Evolutionary conservation across 2,888 invertebrate genomes (phyloP), one percentile per base, ranked within the genome.

Genomic region (Caenorhabditis angaria): DNA sequence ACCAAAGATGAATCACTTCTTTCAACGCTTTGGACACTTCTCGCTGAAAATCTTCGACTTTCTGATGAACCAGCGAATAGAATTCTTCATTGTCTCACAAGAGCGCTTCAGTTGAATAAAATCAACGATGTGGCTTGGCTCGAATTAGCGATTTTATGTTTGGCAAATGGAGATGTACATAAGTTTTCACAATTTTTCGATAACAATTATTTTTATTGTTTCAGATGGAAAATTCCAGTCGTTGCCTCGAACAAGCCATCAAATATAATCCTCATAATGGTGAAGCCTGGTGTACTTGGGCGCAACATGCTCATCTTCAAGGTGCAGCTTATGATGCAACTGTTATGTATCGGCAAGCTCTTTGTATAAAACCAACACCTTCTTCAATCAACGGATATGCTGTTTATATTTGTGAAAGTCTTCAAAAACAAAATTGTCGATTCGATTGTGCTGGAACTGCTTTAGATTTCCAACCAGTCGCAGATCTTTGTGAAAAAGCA

Each of bases 241-340:
- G 59, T 10, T 53, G 63, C 1, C 55, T 77, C 20, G 80, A 80
- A 50, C 70, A 65, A 22, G 55, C 69, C 1, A 60, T 80, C 61
- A 77, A 76, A 25, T 68, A 71, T 65, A 72, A 80, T 57, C 77
- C 80, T n/a, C 66, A 78, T 27, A 76, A 70, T 61, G 65, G 74
- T 6, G 66, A 67, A 35, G 73, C 72, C 0, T 80, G 80, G 80
- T 76, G 77, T 47, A 58, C 65, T 2, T 79, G 77, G 76, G 75
- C 79, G 8, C 61, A 61, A 14, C 63, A 70, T 24, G 79, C 79
- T 12, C 72, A 77, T 32, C 10, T 61, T 1, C 32, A 55, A 6
- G 41, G 27, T 6, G 48, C 48, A 1, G 5, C n/a, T 8, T 32
- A 65, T 53, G 77, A 77, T 24, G 75, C 79, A 1, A 27, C 48